phyloP scores from a whole-genome alignment of 2,113 vertebrate genomes.

The Turnix velox region DNA sequence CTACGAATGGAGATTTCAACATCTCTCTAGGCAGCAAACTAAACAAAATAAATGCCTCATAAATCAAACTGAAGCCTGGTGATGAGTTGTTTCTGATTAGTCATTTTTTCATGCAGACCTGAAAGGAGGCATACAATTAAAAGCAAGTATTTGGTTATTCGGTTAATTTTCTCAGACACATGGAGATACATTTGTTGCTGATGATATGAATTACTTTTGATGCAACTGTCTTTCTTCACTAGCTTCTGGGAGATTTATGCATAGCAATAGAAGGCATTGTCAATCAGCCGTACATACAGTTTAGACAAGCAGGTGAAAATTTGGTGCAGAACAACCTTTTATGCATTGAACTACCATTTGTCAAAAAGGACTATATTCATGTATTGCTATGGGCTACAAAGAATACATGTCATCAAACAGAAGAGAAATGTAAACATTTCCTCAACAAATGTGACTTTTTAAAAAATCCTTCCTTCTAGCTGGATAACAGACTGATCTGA shows the following conservation, averaged over 20 bases:
- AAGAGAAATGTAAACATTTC: background rate
- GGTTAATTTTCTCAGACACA: background rate
- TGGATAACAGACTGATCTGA: slow-evolving; percentile 20
- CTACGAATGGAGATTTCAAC: background rate
- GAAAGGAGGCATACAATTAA: rapidly evolving
- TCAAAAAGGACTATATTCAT: background rate
- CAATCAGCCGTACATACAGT: background rate
- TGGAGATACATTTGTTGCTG: background rate
- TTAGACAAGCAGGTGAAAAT: background rate
- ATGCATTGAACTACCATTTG: background rate
- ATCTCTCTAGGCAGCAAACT: background rate
- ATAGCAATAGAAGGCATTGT: background rate
- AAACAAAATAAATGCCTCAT: background rate
- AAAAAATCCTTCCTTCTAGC: background rate
- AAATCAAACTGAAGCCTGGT: slow-evolving; percentile 15
- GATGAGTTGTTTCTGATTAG: slow-evolving; percentile 4
- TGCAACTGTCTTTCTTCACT: background rate
- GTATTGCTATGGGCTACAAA: background rate
- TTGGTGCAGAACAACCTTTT: background rate
- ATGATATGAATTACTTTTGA: background rate
- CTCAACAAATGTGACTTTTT: background rate
- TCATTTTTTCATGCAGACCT: background rate
- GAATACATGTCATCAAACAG: background rate
- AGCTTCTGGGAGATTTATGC: background rate
- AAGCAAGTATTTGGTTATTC: background rate